Conservation (phyloP, 1,140 invertebrate genomes). For the Ostrea edulis region DNA sequence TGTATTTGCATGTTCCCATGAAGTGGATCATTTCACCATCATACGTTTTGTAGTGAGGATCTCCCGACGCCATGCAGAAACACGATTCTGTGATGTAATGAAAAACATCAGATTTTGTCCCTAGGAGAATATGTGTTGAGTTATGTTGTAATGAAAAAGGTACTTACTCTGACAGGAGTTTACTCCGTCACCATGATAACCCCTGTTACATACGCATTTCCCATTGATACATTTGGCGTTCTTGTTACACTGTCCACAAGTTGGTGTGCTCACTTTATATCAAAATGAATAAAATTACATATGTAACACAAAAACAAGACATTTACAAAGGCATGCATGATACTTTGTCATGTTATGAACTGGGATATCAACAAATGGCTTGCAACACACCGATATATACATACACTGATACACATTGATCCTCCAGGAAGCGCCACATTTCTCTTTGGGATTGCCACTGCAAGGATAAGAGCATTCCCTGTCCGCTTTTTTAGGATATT, state of each 20-base stretch:
- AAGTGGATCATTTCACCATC: slow-evolving; percentile 95
- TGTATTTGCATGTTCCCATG: slow-evolving; percentile 81
- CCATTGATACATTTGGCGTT: slow-evolving; percentile 29
- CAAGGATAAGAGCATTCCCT: slow-evolving; percentile 63
- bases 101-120: neutral
- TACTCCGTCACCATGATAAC: slow-evolving; percentile 44
- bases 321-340: neutral
- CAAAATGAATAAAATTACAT: neutral
- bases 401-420: slow-evolving; percentile 61
- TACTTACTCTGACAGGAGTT: slow-evolving; percentile 45
- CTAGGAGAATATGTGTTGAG: neutral
- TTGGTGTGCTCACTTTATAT: neutral
- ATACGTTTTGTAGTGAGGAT: slow-evolving; percentile 95
- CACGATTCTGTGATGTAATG: slow-evolving; percentile 83
- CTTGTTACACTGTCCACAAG: slow-evolving; percentile 36
- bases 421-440: slow-evolving; percentile 65
- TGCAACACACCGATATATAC: neutral
- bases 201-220: slow-evolving; percentile 49
- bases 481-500: slow-evolving; percentile 49
- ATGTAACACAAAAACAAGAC: neutral
- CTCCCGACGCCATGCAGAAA: slow-evolving; percentile 93
- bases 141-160: neutral
- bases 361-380: neutral
- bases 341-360: neutral
- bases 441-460: slow-evolving; percentile 59